Conservation (phyloP, 2,797 vertebrate species). For the Perodicticus potto region DNA sequence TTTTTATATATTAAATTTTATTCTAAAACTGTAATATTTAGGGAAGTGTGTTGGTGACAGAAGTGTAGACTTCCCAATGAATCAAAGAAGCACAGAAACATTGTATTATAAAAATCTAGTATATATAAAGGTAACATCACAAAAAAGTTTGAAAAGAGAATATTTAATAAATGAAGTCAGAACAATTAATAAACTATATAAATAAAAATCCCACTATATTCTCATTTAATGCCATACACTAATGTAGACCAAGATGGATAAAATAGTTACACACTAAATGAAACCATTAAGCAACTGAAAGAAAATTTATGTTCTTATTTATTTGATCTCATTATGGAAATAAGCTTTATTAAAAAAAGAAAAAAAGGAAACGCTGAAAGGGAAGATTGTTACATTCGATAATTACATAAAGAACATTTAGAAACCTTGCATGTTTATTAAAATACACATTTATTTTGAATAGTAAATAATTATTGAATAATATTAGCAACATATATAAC, state of each 20-base stretch:
- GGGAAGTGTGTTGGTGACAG: neutral
- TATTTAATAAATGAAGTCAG: neutral
- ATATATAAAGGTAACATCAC: neutral
- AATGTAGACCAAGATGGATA: neutral
- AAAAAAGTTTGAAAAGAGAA: neutral
- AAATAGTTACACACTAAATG: neutral
- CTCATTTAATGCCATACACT: neutral
- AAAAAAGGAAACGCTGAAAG: neutral
- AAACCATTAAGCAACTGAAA: neutral
- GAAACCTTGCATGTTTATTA: neutral
- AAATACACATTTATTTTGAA: conserved; percentile 44
- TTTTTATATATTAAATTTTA: neutral
- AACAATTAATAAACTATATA: conserved; percentile 29
- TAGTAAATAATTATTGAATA: conserved; percentile 4
- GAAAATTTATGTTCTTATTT: conserved; percentile 5
- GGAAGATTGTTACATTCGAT: neutral
- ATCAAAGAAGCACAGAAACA: neutral
- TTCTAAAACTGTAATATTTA: neutral
- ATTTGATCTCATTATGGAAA: conserved; percentile 3
- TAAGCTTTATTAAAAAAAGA: neutral
- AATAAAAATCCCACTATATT: neutral
- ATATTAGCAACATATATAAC: neutral
- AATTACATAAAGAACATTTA: conserved; percentile 22
- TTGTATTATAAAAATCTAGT: neutral
- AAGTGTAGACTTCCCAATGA: neutral